These are phyloP conservation scores for Eriosoma lanigerum DNA, from an alignment of 1,140 invertebrate species.

Conservation along the genomic window DNA sequence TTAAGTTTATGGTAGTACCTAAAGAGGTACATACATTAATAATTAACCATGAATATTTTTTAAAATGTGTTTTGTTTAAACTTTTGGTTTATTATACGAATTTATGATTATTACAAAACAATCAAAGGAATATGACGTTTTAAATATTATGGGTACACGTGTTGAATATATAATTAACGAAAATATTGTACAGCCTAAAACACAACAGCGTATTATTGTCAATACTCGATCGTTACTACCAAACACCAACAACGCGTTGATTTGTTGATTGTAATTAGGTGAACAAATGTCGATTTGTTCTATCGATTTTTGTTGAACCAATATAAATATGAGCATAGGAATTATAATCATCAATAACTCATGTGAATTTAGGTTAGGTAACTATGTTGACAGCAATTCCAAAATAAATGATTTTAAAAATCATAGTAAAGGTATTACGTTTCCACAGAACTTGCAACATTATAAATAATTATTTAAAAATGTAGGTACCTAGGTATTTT, in stretches of 20 bases:
- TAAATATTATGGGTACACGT: neutral
- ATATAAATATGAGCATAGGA: no score
- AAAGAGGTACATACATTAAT: neutral
- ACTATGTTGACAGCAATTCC: no score
- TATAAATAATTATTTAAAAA: no score
- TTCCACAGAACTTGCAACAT: no score
- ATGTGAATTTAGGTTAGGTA: no score
- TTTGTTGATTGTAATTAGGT: constrained; percentile 26
- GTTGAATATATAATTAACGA: constrained; percentile 23
- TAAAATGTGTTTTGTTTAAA: neutral
- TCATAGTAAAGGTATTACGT: no score
- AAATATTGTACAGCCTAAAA: neutral
- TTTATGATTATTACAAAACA: neutral
- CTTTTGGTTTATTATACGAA: neutral
- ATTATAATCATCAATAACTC: no score
- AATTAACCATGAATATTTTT: constrained; percentile 5
- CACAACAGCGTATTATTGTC: neutral
- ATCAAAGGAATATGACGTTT: neutral
- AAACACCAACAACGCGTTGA: neutral
- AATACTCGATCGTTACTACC: neutral
- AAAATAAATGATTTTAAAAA: no score
- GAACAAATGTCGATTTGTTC: no score
- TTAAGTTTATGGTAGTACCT: no score
- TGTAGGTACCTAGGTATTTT: no score
- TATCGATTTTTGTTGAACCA: no score